phyloP scores from a whole-genome alignment of 2,888 invertebrate genomes.

The Sphinx pinastri region DNA sequence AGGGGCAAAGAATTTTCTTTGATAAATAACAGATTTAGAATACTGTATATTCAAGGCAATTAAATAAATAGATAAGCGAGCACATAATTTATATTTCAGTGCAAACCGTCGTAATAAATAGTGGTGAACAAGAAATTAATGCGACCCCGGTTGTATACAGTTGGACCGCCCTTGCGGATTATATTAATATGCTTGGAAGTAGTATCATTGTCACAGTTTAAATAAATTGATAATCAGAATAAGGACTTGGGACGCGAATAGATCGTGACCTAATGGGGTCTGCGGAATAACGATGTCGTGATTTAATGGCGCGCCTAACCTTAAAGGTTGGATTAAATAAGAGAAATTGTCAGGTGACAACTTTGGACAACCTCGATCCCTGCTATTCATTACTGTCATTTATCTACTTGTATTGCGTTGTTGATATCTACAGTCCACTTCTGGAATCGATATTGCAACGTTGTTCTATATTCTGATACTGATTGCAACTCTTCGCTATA shows the following conservation, averaged over 20 bases:
- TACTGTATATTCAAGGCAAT: not conserved
- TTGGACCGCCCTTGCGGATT: conserved; percentile 1
- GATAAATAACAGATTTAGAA: not conserved
- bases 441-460: no score
- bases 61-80: no score
- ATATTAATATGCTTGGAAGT: conserved; percentile 2
- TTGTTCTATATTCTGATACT: no score
- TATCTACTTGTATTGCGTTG: not conserved
- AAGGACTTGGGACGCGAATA: conserved; percentile 19
- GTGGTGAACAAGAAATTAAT: conserved; percentile 2
- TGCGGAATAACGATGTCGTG: conserved; percentile 20
- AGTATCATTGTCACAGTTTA: conserved; percentile 6
- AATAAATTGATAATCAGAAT: conserved; percentile 17
- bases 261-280: conserved; percentile 20
- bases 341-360: conserved; percentile 11
- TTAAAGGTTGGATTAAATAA: conserved; percentile 13
- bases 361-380: not conserved
- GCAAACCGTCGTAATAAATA: not conserved
- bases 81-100: not conserved
- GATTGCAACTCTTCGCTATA: no score
- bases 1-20: not conserved
- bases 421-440: not conserved
- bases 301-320: conserved; percentile 16
- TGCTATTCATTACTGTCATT: conserved; percentile 7
- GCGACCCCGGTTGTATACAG: not conserved